phyloP scores from a whole-genome alignment of 1,140 invertebrate species.

The Aphis gossypii region DNA sequence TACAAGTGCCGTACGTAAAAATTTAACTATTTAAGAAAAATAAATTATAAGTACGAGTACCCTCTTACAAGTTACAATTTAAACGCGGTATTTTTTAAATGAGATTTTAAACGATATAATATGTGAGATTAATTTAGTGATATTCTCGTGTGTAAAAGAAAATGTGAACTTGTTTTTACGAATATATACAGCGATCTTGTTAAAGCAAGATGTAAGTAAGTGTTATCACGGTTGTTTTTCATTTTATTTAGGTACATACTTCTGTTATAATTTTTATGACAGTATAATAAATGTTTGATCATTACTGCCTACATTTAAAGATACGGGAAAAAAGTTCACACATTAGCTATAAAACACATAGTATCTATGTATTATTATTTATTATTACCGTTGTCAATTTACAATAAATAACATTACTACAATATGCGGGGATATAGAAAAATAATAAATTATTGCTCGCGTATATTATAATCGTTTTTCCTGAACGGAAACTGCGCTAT shows the following conservation, averaged over 20 bases:
- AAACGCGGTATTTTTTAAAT: background rate
- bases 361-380: background rate
- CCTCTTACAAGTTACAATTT: background rate
- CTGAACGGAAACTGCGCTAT: background rate
- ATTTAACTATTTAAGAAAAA: background rate
- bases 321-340: background rate
- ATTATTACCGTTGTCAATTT: background rate
- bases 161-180: background rate
- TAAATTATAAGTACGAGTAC: background rate
- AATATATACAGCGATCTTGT: background rate
- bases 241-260: no score
- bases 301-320: background rate
- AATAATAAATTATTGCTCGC: background rate
- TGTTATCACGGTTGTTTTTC: no score
- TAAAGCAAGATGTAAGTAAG: background rate
- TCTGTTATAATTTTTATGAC: no score
- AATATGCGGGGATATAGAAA: background rate
- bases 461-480: background rate
- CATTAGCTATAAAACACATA: background rate
- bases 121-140: background rate
- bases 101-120: background rate
- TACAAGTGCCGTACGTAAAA: background rate
- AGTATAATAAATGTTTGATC: slow-evolving; percentile 11
- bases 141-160: background rate
- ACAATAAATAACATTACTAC: background rate